Evolutionary conservation across 2,888 invertebrate species (phyloP), one percentile per base, ranked within the genome.

Genomic region (Arenicola marina): DNA sequence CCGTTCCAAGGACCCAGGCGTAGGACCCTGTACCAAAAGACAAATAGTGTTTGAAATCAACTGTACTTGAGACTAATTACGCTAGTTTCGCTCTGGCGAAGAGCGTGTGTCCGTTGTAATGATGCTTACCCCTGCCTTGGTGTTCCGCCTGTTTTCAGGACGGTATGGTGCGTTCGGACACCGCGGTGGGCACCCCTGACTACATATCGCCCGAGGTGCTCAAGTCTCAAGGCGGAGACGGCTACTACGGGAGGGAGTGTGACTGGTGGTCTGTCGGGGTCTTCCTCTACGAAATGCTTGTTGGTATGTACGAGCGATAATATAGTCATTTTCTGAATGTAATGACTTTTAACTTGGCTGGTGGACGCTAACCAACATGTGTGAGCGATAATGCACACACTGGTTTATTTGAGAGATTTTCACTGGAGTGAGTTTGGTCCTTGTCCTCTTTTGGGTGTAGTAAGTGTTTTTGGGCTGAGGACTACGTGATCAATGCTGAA

Each of bases 201-300:
- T 99, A 99, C 83, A 99, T 99, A 76, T 95, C 95, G 59, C 98
- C 99, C 0, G 99, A 99, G 86, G 98, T 99, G 59, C 86, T 99
- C 71, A 93, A 95, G 82, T 96, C 96, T 43, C 97, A 97, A 71
- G 92, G 92, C 43, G 92, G 92, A 44, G 93, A 94, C 80, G 95
- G 95, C 62, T 92, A 93, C 65, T 99, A 99, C 84, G 98, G 98
- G 0, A 88, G 95, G 48, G 98, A 99, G 85, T 97, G 96, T 86
- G 97, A 98, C 85, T 97, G 95, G 95, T 98, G 97, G 97, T 96
- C 97, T 26, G 97, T 98, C 31, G 99, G 99, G 60, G 96, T 99
- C 75, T 95, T 99, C 84, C 88, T 99, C 1, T 99, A 95, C 84
- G 99, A 99, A 87, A 97, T 99, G 97, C 87, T 99, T 59, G 92